Base-by-base conservation (phyloP, 1,140 invertebrate species). In the Dufourea novaeangliae region DNA sequence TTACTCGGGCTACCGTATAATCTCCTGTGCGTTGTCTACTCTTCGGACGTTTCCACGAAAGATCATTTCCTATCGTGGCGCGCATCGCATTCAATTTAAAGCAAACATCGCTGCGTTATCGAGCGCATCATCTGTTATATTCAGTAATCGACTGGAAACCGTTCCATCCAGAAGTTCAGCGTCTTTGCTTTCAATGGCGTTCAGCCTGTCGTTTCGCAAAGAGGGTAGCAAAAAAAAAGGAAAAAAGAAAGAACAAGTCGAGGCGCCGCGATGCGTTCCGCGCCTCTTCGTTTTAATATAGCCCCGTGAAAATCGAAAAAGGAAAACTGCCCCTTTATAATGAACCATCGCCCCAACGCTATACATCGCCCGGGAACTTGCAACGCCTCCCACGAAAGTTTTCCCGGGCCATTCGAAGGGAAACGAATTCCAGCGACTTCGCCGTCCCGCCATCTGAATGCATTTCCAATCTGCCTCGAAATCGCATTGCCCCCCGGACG, bases 391-490 rank as follows among this genome's bases (percentile, higher is more conserved):
- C 54, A 37, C 34, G 29, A 76, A 76, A 76, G 17, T 76, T 76
- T n/a, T 69, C 17, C 22, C 17, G 54, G 29, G 52, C 73, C 12
- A 68, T 76, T 69, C 54, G 64, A 37, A 46, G 22, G 66, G 34
- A 50, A 76, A 76, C 73, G 73, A 76, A 76, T 76, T 76, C 54
- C 64, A 61, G 73, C 61, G 68, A 76, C 73, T 76, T 76, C 54
- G 22, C 22, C 64, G 64, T 44, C 7, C n/a, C 39, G 17, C 64
- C 54, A 46, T 76, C 73, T 61, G 73, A 76, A 83, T 78, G 80
- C 66, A 39, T 83, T 82, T 66, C 59, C 80, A 61, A 82, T 72
- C 39, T 64, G 17, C 41, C 57, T 66, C 64, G 76, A 74, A 78
- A 83, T 83, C 76, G 39, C 66, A 44, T 67, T 61, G 46, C 59